Evolutionary conservation across 2,113 vertebrate species (phyloP), one percentile per base, ranked within the genome.

Genomic region (Crotalus helleri): DNA sequence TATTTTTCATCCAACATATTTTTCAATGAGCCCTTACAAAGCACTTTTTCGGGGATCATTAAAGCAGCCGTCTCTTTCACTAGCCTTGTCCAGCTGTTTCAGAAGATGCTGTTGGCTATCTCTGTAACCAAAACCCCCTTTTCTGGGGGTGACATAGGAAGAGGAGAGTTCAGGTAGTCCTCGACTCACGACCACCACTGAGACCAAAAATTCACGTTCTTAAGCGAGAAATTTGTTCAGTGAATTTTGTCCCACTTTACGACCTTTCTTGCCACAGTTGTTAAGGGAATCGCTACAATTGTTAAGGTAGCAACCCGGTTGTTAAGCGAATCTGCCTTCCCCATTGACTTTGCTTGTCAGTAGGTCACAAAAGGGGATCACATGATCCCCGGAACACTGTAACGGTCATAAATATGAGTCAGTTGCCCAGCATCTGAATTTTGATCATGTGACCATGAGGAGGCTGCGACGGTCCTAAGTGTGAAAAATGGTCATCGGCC

Each of bases 381-480:
- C 9, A 29, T 61, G 24, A 29, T 24, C 57, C 10, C 59, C 1
- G 0, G 3, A 1, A 29, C 0, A 0, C 26, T 29, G 59, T 10
- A 12, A 29, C 26, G 1, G 10, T 64, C 59, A 64, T 29, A 64
- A 64, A 29, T 29, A 64, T 29, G 26, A 64, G 29, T 64, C 59
- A 29, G 1, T 64, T 64, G 59, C 10, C 3, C 4, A 29, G 26
- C 3, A 0, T 64, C 59, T 29, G 3, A 0, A 29, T 64, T 64
- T 64, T 64, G 59, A 12, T 64, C 1, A 4, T 2, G 3, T 29
- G 59, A 29, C 26, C 26, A 64, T 11, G 1, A 3, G 10, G 59
- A 64, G 11, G 26, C 10, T 4, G 4, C 26, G 3, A 29, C 0
- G 26, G 11, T 29, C 10, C 0, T 12, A 64, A 61, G 59, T 11